Percentiles rank a stretch among this genome's conserved stretches.
Evolutionary conservation across 2,888 invertebrate genomes (phyloP).

Genomic region (Apocheima hispidaria): DNA sequence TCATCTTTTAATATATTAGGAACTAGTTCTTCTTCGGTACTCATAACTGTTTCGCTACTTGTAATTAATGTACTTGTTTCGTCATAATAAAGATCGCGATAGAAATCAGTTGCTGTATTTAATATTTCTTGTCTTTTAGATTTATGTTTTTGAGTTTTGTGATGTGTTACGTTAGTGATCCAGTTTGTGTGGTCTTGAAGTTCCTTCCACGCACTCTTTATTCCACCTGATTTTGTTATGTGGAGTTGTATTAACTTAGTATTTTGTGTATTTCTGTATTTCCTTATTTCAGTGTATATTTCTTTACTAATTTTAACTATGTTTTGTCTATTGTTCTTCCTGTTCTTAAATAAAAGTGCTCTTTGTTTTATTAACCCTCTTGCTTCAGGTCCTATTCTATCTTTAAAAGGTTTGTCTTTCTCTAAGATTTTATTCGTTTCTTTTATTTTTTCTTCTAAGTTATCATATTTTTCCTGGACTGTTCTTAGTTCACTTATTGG

Average conservation of each 20-base stretch:
- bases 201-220: slow-evolving; percentile 27
- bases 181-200: slow-evolving; percentile 10
- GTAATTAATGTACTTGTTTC: background rate
- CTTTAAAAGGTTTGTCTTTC: slow-evolving; percentile 2
- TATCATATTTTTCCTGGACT: slow-evolving; percentile 29
- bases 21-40: slow-evolving; percentile 5
- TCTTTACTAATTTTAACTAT: slow-evolving; percentile 9
- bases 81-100: slow-evolving; percentile 10
- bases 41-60: background rate
- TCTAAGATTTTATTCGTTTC: background rate
- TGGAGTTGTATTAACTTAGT: background rate
- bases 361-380: slow-evolving; percentile 4
- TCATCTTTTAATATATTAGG: slow-evolving; percentile 26
- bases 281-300: background rate
- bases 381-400: slow-evolving; percentile 17
- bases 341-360: background rate
- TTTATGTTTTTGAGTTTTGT: slow-evolving; percentile 14
- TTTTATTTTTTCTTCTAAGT: slow-evolving; percentile 10
- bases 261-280: background rate
- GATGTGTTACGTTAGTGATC: slow-evolving; percentile 17
- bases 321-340: background rate
- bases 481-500: slow-evolving; percentile 1
- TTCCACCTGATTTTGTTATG: slow-evolving; percentile 10
- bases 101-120: slow-evolving; percentile 24
- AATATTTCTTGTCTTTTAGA: slow-evolving; percentile 16